phyloP scores from a whole-genome alignment of 2,113 vertebrate genomes.

The Gnathonemus longibarbis region DNA sequence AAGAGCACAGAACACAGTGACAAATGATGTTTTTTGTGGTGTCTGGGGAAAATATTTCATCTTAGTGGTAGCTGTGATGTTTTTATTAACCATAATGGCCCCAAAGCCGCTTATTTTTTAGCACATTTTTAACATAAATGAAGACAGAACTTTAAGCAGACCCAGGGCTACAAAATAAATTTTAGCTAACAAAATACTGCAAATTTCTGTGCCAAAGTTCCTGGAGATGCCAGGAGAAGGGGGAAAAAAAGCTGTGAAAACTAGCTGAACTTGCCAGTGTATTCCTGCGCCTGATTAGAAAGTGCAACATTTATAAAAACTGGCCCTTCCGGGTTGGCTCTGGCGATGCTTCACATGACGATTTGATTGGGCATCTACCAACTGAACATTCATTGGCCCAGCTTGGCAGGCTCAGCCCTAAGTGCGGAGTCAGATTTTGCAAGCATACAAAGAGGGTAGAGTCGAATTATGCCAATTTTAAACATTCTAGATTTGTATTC shows the following conservation, averaged over 20 bases:
- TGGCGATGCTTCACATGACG: neutral
- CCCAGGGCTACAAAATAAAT: neutral
- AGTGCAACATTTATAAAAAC: neutral
- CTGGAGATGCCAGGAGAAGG: neutral
- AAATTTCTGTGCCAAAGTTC: neutral
- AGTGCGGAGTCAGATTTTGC: neutral
- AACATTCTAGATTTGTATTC: neutral
- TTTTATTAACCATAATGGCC: neutral
- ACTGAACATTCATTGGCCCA: neutral
- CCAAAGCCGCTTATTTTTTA: neutral
- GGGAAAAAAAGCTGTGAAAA: neutral
- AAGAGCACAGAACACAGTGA: neutral
- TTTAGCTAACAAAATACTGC: neutral
- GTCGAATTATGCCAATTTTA: neutral
- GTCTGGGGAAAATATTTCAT: neutral
- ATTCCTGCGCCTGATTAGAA: neutral
- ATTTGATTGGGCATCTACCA: neutral
- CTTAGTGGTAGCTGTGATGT: neutral
- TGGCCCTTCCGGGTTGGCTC: neutral
- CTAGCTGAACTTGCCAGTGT: neutral
- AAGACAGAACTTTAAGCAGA: neutral
- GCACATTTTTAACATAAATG: neutral
- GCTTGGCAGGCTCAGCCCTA: neutral
- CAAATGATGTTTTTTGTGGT: neutral
- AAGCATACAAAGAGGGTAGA: neutral